Conservation (phyloP, 1,140 invertebrate genomes). For the Drosophila kikkawai region DNA sequence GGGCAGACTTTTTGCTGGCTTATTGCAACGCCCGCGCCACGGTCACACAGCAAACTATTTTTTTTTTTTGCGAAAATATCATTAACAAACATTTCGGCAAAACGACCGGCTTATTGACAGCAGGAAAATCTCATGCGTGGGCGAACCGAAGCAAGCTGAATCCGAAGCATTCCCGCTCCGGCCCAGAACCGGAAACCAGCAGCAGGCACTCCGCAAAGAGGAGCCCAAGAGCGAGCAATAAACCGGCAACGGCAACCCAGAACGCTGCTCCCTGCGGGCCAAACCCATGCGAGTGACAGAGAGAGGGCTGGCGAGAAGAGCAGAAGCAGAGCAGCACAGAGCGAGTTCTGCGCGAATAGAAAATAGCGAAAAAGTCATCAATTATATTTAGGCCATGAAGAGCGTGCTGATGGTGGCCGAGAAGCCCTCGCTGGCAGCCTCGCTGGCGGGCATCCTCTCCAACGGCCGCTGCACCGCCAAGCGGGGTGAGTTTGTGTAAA, state of each 20-base stretch:
- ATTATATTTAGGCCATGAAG: slow-evolving; percentile 88
- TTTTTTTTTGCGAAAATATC: slow-evolving; percentile 31
- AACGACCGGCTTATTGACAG: slow-evolving; percentile 9
- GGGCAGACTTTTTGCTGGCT: background rate
- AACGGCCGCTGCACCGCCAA: slow-evolving; percentile 92
- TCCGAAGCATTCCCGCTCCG: background rate
- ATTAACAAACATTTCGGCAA: slow-evolving; percentile 20
- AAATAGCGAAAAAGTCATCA: slow-evolving; percentile 38
- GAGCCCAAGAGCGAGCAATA: background rate
- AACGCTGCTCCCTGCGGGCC: slow-evolving; percentile 22
- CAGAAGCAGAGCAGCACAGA: background rate
- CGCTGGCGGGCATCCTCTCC: slow-evolving; percentile 97
- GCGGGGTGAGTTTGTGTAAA: slow-evolving; percentile 90
- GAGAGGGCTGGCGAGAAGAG: slow-evolving; percentile 17
- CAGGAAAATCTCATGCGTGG: slow-evolving; percentile 15
- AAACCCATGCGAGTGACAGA: slow-evolving; percentile 35
- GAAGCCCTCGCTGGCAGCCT: slow-evolving; percentile 98
- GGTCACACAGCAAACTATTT: slow-evolving; percentile 14
- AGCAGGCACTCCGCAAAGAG: background rate
- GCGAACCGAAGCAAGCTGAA: background rate
- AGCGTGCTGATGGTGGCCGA: slow-evolving; percentile 99
- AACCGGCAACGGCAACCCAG: slow-evolving; percentile 26
- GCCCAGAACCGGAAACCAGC: slow-evolving; percentile 6
- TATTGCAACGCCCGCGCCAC: slow-evolving; percentile 1
- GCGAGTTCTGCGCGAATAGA: slow-evolving; percentile 11